Evolutionary conservation across 1,140 invertebrate genomes (phyloP), one percentile per base, ranked within the genome.

Genomic region (Diplogasteroides magnus): DNA sequence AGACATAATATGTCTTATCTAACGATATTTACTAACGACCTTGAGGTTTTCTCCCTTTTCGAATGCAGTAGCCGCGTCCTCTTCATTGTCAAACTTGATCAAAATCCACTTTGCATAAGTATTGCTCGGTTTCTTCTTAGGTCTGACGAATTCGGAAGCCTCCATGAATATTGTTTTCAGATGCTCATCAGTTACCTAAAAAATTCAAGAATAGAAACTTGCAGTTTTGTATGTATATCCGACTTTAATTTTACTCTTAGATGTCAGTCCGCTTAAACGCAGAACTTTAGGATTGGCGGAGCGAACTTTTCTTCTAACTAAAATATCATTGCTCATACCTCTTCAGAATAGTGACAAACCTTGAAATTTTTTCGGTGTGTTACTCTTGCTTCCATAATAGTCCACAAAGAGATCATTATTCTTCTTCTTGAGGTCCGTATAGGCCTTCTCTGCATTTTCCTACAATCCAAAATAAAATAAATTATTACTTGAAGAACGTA

Each of bases 331-430:
- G 2, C 25, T 61, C 37, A 6, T 25, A 61, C 19, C n/a, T 15
- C 3, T 37, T 26, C 61, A 37, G 14, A 23, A n/a, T 28, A n/a
- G 56, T 55, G n/a, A n/a, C 15, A 14, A 23, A 32, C n/a, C 32
- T 55, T 31, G 15, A 68, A 59, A 61, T 56, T 68, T 58, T 58
- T 55, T 48, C n/a, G 26, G 3, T 1, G 37, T n/a, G 19, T 63
- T 66, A 25, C 62, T 60, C 61, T 74, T 67, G 25, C 55, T 58
- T 31, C 73, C 73, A 29, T 69, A 74, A 60, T 55, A 71, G 58
- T 74, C 73, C 2, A 74, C 67, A 28, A 28, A 55, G 2, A 74
- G 56, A 2, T 19, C n/a, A n/a, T 73, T 67, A 23, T 37, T 60
- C 15, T 72, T 72, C 23, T 29, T 56, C 19, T n/a, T 56, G 25